These are phyloP conservation scores for Thymelicus sylvestris DNA, from an alignment of 2,888 invertebrate genomes.

Conservation along the genomic window DNA sequence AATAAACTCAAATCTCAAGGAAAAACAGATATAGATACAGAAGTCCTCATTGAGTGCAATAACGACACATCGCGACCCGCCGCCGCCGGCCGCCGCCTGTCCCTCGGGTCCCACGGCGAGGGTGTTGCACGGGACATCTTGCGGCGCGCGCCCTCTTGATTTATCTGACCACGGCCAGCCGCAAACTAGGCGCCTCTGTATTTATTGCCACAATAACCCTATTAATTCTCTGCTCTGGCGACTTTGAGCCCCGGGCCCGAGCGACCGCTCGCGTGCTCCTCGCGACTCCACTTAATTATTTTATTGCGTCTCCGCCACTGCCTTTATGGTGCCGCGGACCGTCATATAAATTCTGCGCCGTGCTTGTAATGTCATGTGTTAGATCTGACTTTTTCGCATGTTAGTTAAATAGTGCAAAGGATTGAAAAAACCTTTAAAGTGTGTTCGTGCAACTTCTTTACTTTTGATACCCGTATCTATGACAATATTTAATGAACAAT, in stretches of 20 bases:
- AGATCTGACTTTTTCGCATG: no score
- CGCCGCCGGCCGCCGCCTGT: background rate
- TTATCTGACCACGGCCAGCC: slow-evolving; percentile 76
- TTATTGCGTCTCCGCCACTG: slow-evolving; percentile 40
- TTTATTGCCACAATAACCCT: slow-evolving; percentile 83
- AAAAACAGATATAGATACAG: no score
- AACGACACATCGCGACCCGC: no score
- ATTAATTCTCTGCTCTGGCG: slow-evolving; percentile 74
- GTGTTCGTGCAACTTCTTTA: background rate
- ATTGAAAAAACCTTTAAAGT: background rate
- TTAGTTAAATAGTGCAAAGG: no score
- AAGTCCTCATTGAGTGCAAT: no score
- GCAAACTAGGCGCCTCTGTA: slow-evolving; percentile 77
- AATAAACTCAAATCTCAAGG: no score
- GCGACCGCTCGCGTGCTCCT: slow-evolving; percentile 43
- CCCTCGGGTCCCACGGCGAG: slow-evolving; percentile 34
- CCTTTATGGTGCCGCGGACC: slow-evolving; percentile 30
- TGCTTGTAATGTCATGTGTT: background rate
- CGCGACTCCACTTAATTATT: slow-evolving; percentile 42
- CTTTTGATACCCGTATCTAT: no score
- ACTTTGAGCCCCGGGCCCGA: slow-evolving; percentile 52
- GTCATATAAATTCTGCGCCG: slow-evolving; percentile 12
- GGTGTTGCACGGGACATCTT: slow-evolving; percentile 65
- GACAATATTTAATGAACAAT: no score
- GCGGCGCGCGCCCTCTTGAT: slow-evolving; percentile 72